phyloP scores from a whole-genome alignment of 2,113 vertebrate species.

The Myotis brandtii region DNA sequence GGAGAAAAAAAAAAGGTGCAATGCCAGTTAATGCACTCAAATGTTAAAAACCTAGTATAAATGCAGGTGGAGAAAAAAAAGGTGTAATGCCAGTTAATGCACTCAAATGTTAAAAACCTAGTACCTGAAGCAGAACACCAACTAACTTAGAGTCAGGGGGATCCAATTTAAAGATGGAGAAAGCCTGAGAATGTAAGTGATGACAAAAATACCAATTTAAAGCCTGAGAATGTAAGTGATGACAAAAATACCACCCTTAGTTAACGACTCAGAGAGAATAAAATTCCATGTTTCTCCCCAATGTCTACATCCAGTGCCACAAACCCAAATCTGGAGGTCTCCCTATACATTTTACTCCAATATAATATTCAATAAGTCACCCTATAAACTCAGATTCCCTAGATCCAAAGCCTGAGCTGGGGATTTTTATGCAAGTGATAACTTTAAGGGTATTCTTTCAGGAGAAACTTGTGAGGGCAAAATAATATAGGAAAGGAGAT shows the following conservation, averaged over 20 bases:
- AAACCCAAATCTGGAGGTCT: neutral
- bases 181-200: neutral
- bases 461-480: neutral
- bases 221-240: neutral
- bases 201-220: neutral
- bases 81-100: neutral
- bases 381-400: neutral
- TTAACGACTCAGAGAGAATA: neutral
- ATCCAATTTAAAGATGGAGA: neutral
- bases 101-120: neutral
- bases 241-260: neutral
- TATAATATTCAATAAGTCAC: neutral
- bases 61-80: neutral
- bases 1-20: neutral
- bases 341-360: neutral
- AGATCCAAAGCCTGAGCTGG: neutral
- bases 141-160: neutral
- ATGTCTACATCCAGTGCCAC: neutral
- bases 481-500: neutral
- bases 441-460: neutral
- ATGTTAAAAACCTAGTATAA: neutral
- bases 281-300: neutral
- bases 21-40: neutral
- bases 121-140: neutral
- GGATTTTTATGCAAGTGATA: neutral